Evolutionary conservation across 2,888 invertebrate species (phyloP), one percentile per base, ranked within the genome.

Genomic region (Ferdinandea cuprea): DNA sequence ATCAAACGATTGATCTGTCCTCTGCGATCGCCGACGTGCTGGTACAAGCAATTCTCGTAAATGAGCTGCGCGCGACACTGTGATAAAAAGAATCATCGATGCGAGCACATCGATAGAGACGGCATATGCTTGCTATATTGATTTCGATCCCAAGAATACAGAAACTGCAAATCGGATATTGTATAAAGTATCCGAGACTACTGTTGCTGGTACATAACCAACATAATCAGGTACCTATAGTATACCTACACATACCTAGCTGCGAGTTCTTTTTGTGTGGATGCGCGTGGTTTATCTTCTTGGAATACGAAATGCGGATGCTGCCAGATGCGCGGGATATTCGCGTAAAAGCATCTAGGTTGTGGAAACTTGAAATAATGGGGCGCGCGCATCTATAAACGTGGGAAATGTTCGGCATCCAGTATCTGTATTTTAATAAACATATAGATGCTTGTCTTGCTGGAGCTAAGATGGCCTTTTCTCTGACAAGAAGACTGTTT

Each of bases 341-440:
- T 83, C 83, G 48, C 71, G 59, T 46, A 63, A 77, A 77, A 68
- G 77, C 77, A 83, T 73, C 83, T 83, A 83, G 83, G 83, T 73
- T 83, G 81, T 66, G 76, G 71, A 81, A 81, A 81, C 76, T 81
- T 81, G 77, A 83, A 77, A 72, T 77, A 77, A 77, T 77, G 72
- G 83, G 83, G 63, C 83, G 83, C 68, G 72, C 44, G 83, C 83
- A 83, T 83, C 77, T 83, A 58, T 83, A 83, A 83, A 83, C 83
- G 83, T 83, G 83, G 83, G 83, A 83, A 83, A 52, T 63, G 21
- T 35, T 5, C 21, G 50, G 40, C 52, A 81, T 71, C n/a, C n/a
- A n/a, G n/a, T n/a, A n/a, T n/a, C n/a, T n/a, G n/a, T n/a, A n/a
- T n/a, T n/a, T n/a, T n/a, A n/a, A n/a, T n/a, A n/a, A n/a, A n/a